Evolutionary conservation across 2,113 vertebrate species (phyloP).

Genomic region (Indicator maculatus): DNA sequence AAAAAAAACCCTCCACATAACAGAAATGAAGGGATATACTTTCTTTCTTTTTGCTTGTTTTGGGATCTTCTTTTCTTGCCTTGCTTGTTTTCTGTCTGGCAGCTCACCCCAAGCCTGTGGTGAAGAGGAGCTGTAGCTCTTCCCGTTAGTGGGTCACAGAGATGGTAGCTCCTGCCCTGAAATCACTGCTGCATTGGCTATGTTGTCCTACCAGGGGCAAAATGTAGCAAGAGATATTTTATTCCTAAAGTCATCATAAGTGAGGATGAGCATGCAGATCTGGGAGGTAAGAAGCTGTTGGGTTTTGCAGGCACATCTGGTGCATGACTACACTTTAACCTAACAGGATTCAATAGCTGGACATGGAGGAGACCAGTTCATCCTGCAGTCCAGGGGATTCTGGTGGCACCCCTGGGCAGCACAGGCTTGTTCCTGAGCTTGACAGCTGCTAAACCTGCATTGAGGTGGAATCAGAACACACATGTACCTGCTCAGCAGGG

Average conservation of each 20-base stretch:
- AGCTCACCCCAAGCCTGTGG: background rate
- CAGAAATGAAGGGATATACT: background rate
- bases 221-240: background rate
- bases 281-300: background rate
- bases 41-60: background rate
- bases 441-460: background rate
- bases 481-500: background rate
- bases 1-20: background rate
- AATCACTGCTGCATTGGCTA: background rate
- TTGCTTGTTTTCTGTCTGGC: background rate
- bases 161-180: background rate
- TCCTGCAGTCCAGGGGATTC: rapidly evolving
- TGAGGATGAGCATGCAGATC: background rate
- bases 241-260: background rate
- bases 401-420: background rate
- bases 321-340: background rate
- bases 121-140: background rate
- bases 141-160: background rate
- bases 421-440: rapidly evolving
- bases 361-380: rapidly evolving
- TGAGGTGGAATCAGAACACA: background rate
- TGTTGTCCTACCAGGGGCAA: background rate
- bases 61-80: background rate
- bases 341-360: background rate
- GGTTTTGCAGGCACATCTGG: background rate